Base-by-base conservation (phyloP, 2,797 vertebrate species). In the Crenichthys baileyi region DNA sequence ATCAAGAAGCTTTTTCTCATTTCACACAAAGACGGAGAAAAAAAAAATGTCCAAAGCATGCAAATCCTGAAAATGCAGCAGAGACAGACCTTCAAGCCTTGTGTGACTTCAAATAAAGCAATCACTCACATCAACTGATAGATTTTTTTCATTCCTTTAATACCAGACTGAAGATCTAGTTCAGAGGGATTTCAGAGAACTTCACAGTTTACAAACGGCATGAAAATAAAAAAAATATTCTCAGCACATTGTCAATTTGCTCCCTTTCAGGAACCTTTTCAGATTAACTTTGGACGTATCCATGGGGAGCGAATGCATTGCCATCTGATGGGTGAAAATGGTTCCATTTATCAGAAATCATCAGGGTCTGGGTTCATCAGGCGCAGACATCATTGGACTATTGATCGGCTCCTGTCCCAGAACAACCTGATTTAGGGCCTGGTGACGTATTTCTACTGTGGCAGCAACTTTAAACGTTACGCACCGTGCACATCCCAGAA, bases 371-470 rank as follows among this genome's bases (percentile, higher is more conserved):
- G 83, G 46, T 85, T 83, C 83, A 83, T 58, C 55, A 83, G 79
- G 88, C 90, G 89, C 86, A 94, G 90, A 93, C 91, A 94, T 94
- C 93, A 93, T 91, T 79, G 39, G 79, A 78, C 71, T 89, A 94
- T 94, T 87, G 93, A 95, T 94, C 87, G 80, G 78, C 84, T 85
- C 80, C 83, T 70, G 88, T 90, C 89, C 77, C 71, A 77, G 63
- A 85, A 60, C 73, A 53, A 41, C 65, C 72, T 85, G 87, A 94
- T 94, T 93, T 90, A 91, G 56, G 68, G 68, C 56, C 80, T 81
- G 58, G 56, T 90, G 86, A 93, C 83, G 89, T 91, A 89, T 81
- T 87, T 90, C 90, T 89, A 89, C 74, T 89, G 88, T 80, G 78
- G 83, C 79, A 70, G 83, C 83, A 83, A 87, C 81, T 89, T 85